Base-by-base conservation (phyloP, 2,113 vertebrate species). In the Ameiurus melas region DNA sequence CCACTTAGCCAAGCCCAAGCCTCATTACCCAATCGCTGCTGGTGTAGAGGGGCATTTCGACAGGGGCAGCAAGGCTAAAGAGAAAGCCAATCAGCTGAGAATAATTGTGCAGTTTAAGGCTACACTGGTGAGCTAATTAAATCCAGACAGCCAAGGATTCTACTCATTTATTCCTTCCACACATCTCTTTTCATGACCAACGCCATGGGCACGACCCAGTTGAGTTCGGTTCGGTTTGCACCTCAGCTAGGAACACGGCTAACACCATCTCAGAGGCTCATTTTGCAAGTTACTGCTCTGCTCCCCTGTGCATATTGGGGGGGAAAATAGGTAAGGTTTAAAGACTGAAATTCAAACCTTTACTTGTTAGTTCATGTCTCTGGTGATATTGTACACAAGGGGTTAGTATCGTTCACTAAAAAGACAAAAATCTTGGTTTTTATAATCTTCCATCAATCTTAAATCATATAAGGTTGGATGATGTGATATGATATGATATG, bases 1-100 rank as follows among this genome's bases (percentile, higher is more conserved):
- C 95, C 92, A 95, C 93, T 96, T 91, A 90, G 66, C 78, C 78
- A 85, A 89, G 88, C 64, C 87, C 88, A 83, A 87, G 90, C 88
- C 87, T 91, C 91, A 91, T 92, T 92, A 91, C 86, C 85, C 57
- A 70, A 68, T 84, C 19, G 75, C 66, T 47, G 62, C 84, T 84
- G 84, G 60, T 88, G 79, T 81, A 80, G 39, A 66, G 73, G 82
- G 64, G 55, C 51, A 70, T 60, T 89, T 60, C 80, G 55, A 39
- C 60, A 66, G 83, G 87, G 36, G 81, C 66, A 36, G 55, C 6
- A 57, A 78, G 33, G 82, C 58, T 82, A 70, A 87, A 78, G 73
- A 87, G 86, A 88, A 84, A 89, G 80, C 84, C 89, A 86, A 88
- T 80, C 83, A 53, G 25, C 83, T 68, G 84, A 89, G 89, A 86